Evolutionary conservation across 2,113 vertebrate species (phyloP).

Genomic region (Melozone crissalis): DNA sequence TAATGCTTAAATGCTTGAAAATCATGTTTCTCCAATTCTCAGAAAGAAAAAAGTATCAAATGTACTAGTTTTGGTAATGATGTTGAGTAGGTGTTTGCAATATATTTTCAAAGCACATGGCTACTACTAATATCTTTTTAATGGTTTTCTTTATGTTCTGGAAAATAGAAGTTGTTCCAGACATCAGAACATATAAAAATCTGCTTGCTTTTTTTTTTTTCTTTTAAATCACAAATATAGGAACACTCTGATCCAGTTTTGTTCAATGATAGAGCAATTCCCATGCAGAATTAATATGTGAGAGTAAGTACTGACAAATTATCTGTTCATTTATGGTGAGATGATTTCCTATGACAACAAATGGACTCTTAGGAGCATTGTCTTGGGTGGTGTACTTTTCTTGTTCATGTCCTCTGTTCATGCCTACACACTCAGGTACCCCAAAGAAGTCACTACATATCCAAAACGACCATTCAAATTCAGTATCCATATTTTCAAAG

Average conservation of each 20-base stretch:
- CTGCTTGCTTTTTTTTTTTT: background rate
- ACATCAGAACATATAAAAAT: background rate
- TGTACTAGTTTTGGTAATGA: background rate
- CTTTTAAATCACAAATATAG: background rate
- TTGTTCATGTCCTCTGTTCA: background rate
- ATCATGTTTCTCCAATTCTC: background rate
- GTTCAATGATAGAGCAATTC: background rate
- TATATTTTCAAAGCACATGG: background rate
- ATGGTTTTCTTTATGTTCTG: background rate
- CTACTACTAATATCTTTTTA: background rate
- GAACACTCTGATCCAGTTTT: background rate
- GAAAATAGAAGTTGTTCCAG: background rate
- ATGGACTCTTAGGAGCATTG: accelerated
- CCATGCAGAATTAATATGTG: background rate
- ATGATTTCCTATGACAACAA: background rate
- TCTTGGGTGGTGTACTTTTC: background rate
- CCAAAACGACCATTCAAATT: background rate
- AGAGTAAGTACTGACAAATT: background rate
- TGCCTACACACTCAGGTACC: background rate
- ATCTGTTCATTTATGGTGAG: background rate
- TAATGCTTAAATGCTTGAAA: background rate
- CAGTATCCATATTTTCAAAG: background rate
- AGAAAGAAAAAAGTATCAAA: background rate
- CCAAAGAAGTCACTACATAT: background rate
- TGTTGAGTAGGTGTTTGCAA: background rate